phyloP scores from a whole-genome alignment of 2,888 invertebrate species.

The Phytoseiulus persimilis region DNA sequence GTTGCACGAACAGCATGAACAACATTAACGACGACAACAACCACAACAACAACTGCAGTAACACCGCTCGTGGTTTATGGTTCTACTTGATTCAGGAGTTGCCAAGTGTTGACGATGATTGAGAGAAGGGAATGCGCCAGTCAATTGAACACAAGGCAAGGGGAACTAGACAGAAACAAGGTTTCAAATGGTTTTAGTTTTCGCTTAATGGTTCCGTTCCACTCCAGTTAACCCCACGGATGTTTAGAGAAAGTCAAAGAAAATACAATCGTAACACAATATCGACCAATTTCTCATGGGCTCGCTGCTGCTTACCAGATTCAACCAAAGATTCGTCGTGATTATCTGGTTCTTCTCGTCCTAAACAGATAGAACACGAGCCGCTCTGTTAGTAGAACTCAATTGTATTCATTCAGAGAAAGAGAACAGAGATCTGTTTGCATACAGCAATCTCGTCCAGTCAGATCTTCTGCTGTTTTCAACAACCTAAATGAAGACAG shows the following conservation, averaged over 20 bases:
- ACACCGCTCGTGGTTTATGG: neutral
- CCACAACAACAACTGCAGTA: neutral
- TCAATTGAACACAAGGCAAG: neutral
- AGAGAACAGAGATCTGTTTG: too few relatives aligned
- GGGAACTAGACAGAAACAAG: neutral
- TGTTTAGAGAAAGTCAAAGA: neutral
- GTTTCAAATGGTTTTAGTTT: neutral
- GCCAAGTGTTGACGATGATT: neutral
- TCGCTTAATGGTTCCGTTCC: neutral
- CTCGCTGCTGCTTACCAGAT: conserved; percentile 71
- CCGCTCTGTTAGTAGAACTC: neutral
- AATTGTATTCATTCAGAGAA: neutral
- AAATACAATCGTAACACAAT: neutral
- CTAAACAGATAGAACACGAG: conserved; percentile 59
- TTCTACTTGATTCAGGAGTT: neutral
- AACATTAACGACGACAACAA: neutral
- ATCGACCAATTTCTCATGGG: neutral
- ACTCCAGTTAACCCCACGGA: neutral
- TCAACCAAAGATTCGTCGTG: conserved; percentile 95
- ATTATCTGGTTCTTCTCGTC: conserved; percentile 99
- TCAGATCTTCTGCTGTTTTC: too few relatives aligned
- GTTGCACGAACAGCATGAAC: neutral
- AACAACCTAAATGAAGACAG: too few relatives aligned
- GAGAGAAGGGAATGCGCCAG: neutral
- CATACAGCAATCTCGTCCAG: too few relatives aligned